Percentiles rank a stretch among this genome's conserved stretches.
These are phyloP conservation scores for Spea bombifrons DNA, from an alignment of 2,113 vertebrate species.

Conservation along the genomic window DNA sequence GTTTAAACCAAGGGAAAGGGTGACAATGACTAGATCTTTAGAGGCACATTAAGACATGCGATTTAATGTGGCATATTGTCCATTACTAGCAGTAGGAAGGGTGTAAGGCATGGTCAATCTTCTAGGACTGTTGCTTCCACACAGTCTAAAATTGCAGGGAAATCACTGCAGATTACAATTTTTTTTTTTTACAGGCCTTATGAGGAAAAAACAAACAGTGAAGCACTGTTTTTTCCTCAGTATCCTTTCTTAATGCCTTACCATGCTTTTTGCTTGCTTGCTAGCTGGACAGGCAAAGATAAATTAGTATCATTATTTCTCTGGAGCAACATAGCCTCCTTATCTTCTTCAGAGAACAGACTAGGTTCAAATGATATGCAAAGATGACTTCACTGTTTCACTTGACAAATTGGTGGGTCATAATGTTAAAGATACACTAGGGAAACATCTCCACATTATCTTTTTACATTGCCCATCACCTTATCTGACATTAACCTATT, in stretches of 20 bases:
- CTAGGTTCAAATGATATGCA: conserved; percentile 61
- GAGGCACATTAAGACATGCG: too few relatives aligned
- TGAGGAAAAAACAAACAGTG: not conserved
- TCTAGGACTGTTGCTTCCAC: too few relatives aligned
- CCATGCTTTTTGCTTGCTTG: conserved; percentile 36
- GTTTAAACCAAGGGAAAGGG: too few relatives aligned
- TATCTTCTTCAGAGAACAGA: conserved; percentile 61
- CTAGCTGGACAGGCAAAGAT: conserved; percentile 55
- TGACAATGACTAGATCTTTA: too few relatives aligned
- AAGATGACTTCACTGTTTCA: conserved; percentile 55
- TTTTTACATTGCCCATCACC: conserved; percentile 58
- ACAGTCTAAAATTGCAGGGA: not conserved
- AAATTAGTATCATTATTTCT: conserved; percentile 63
- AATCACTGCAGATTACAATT: conserved; percentile 1
- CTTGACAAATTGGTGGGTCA: conserved; percentile 65
- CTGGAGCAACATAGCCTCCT: conserved; percentile 54
- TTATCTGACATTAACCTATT: conserved; percentile 54
- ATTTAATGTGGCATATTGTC: too few relatives aligned
- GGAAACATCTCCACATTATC: conserved; percentile 52
- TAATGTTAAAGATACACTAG: conserved; percentile 63
- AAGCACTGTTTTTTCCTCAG: conserved; percentile 52
- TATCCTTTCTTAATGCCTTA: conserved; percentile 49
- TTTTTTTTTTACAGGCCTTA: not conserved
- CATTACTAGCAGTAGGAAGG: too few relatives aligned
- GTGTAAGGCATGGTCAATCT: too few relatives aligned